Evolutionary conservation across 2,888 invertebrate species (phyloP).

Genomic region (Clivina fossor): DNA sequence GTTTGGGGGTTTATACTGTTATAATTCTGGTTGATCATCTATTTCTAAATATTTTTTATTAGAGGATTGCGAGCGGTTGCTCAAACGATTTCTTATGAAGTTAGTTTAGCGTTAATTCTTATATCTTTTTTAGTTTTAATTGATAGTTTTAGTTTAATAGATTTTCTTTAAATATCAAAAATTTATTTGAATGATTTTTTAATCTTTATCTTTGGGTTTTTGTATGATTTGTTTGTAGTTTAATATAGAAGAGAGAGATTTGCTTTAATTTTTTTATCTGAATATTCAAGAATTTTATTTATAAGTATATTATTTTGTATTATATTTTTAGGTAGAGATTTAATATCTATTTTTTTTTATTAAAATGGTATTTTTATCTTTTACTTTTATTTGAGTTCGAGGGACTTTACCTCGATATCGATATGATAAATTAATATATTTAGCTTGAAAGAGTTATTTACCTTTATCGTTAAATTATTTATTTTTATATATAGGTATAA

Average conservation of each 20-base stretch:
- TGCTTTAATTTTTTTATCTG: conserved; percentile 72
- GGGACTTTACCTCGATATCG: conserved; percentile 71
- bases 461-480: conserved; percentile 65
- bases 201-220: conserved; percentile 59
- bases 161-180: conserved; percentile 57
- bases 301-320: conserved; percentile 63
- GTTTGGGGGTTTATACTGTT: conserved; percentile 63
- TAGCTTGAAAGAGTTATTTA: conserved; percentile 67
- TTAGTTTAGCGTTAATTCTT: conserved; percentile 68
- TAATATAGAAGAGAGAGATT: conserved; percentile 69
- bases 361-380: conserved; percentile 59
- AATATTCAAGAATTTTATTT: conserved; percentile 70
- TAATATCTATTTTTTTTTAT: conserved; percentile 57
- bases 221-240: conserved; percentile 62
- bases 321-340: conserved; percentile 61
- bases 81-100: conserved; percentile 77
- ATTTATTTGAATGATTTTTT: conserved; percentile 58
- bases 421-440: conserved; percentile 73
- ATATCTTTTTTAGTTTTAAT: conserved; percentile 61
- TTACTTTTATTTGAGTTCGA: conserved; percentile 67
- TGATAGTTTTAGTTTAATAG: conserved; percentile 58
- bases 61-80: conserved; percentile 66
- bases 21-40: too few relatives aligned
- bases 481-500: conserved; percentile 61
- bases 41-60: too few relatives aligned